phyloP scores from a whole-genome alignment of 2,797 vertebrate species.

The Falco columbarius region DNA sequence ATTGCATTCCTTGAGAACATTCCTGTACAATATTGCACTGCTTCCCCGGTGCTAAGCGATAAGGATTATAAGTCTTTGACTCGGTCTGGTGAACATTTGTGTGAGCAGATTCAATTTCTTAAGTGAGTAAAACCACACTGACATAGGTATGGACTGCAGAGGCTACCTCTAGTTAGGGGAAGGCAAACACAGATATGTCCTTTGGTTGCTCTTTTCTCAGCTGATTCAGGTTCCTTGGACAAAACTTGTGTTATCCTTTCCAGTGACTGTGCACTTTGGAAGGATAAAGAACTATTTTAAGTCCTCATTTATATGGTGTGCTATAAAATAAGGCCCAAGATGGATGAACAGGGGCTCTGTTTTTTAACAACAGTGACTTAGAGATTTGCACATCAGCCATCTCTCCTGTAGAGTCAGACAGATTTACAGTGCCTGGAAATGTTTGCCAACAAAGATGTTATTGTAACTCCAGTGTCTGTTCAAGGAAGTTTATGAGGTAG shows the following conservation, averaged over 20 bases:
- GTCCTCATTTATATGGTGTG: constrained; percentile 36
- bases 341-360: constrained; percentile 62
- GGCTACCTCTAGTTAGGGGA: neutral
- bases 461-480: constrained; percentile 45
- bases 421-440: constrained; percentile 43
- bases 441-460: constrained; percentile 58
- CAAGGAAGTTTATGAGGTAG: constrained; percentile 62
- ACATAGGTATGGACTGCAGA: neutral
- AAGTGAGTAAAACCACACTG: neutral
- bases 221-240: neutral
- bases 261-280: constrained; percentile 47
- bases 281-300: constrained; percentile 44
- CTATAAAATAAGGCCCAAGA: constrained; percentile 58
- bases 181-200: neutral
- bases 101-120: neutral
- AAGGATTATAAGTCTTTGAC: neutral
- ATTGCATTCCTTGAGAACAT: constrained; percentile 40
- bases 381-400: constrained; percentile 53
- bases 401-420: constrained; percentile 28
- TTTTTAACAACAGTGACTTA: constrained; percentile 62
- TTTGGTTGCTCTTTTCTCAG: constrained; percentile 5
- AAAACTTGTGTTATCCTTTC: constrained; percentile 16
- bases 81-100: neutral
- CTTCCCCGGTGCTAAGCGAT: neutral
- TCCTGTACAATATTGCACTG: neutral